Conservation (phyloP, 92 coral and sea anemone species). For the Porites evermanni region DNA sequence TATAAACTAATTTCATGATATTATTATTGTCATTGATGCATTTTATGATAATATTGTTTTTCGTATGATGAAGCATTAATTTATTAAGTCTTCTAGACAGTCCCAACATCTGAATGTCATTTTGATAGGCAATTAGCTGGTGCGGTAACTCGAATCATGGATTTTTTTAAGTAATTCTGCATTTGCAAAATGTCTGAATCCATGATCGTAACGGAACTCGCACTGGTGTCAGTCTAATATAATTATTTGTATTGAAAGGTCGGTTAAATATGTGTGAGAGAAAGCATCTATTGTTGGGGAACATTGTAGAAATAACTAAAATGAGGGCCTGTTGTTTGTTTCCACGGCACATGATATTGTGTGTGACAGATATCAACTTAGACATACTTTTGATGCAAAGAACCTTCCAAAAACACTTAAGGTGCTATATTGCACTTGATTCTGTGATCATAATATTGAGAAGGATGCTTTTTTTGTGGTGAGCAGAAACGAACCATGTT, state of each 20-base stretch:
- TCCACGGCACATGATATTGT: not conserved
- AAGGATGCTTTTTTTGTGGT: not conserved
- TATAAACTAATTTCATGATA: too few species aligned
- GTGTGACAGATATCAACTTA: not conserved
- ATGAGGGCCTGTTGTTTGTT: not conserved
- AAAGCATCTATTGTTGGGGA: not conserved
- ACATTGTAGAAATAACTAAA: too few species aligned
- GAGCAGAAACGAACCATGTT: not conserved
- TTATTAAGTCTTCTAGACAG: too few species aligned
- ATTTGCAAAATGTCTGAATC: too few species aligned
- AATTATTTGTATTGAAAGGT: not conserved
- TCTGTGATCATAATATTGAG: not conserved
- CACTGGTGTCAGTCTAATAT: not conserved
- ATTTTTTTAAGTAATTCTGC: too few species aligned
- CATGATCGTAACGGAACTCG: too few species aligned
- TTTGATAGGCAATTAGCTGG: too few species aligned
- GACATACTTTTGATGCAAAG: not conserved
- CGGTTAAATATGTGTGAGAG: not conserved
- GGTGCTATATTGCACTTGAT: not conserved
- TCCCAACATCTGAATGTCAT: too few species aligned
- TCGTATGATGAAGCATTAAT: too few species aligned
- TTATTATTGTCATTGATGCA: too few species aligned
- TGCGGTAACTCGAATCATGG: too few species aligned
- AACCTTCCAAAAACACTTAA: not conserved
- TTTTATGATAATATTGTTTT: too few species aligned